Evolutionary conservation across 2,797 vertebrate genomes (phyloP).

Genomic region (Tenualosa thibaudeaui): DNA sequence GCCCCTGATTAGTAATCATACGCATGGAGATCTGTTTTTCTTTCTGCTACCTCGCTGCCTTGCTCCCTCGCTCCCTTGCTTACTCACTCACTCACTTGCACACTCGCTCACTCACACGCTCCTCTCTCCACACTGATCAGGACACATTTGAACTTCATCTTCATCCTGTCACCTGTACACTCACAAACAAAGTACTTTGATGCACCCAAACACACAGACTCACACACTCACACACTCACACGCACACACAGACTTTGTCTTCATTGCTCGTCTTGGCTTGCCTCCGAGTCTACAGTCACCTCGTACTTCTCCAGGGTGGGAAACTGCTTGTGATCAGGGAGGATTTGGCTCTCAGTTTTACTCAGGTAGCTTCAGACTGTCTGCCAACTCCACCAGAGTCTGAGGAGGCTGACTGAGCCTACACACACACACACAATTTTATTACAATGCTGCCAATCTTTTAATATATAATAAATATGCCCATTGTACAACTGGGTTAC

Average conservation of each 20-base stretch:
- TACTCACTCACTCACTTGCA: background rate
- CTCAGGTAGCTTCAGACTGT: constrained; percentile 75
- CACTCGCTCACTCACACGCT: background rate
- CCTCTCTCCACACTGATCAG: no score
- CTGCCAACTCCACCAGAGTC: constrained; percentile 72
- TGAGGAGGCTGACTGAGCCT: constrained; percentile 69
- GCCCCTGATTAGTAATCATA: background rate
- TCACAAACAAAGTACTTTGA: no score
- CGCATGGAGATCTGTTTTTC: background rate
- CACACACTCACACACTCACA: background rate
- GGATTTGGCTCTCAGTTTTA: constrained; percentile 73
- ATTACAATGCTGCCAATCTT: no score
- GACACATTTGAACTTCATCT: no score
- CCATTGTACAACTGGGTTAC: no score
- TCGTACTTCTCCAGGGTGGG: constrained; percentile 83
- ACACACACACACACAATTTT: background rate
- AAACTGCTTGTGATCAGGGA: constrained; percentile 83
- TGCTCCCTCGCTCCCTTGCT: background rate
- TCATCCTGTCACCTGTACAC: no score
- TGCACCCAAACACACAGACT: background rate
- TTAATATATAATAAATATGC: no score
- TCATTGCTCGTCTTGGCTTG: background rate
- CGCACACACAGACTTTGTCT: background rate
- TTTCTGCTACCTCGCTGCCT: constrained; percentile 14
- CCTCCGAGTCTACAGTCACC: constrained; percentile 66